Evolutionary conservation across 2,797 vertebrate species (phyloP), one percentile per base, ranked within the genome.

Genomic region (Peromyscus eremicus): DNA sequence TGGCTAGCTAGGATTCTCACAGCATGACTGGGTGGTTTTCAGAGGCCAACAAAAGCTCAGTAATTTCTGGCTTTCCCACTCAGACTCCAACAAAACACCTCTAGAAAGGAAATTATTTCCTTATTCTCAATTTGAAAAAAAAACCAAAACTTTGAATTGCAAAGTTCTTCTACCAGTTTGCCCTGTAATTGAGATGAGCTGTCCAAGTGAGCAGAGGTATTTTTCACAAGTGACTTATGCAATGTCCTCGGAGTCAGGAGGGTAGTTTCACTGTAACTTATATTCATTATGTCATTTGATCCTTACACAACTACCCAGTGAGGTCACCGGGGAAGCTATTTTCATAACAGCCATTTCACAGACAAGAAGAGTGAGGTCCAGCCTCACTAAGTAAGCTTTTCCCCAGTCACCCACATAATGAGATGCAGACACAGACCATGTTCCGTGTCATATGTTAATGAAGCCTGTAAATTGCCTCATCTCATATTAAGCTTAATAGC

Each of bases 381-480:
- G 49, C 6, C 0, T 90, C 17, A 1, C 91, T 90, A 90, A 75
- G 93, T 92, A 93, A 91, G 94, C 93, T 93, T 91, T 80, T 75
- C 95, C 92, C 79, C 85, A 96, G 81, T 95, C 92, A 97, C n/a
- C 25, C 66, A 55, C 40, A 64, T 96, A 97, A 97, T 84, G 70
- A 98, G 86, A 96, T 88, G 34, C 34, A 79, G 62, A 64, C 88
- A 23, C 81, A 89, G 52, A 73, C 34, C 89, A 16, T 27, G 46
- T 83, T 62, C 37, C 85, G 71, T 92, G 92, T 93, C 96, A 75
- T 81, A 79, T 94, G 37, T 92, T 96, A 97, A 93, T 89, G 94
- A 97, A 37, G 76, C 64, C 64, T 94, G 84, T 97, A 97, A 97
- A 96, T 97, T 76, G 97, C 81, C 92, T 98, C 97, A 97, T 96